Base-by-base conservation (phyloP, 2,113 vertebrate species). In the Vicugna pacos region DNA sequence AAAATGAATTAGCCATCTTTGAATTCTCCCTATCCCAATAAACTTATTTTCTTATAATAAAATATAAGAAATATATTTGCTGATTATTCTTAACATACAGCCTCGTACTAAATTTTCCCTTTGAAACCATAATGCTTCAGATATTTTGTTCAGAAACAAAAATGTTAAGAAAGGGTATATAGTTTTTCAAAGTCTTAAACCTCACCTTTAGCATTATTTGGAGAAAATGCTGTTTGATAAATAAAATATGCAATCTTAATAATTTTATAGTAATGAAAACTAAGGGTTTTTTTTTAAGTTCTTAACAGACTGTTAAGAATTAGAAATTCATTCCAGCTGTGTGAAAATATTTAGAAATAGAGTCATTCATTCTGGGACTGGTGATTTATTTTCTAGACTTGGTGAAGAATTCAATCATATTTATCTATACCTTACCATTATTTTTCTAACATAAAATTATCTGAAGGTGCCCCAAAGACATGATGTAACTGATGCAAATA, bases 361-460 rank as follows among this genome's bases (percentile, higher is more conserved):
- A 94, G 81, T 67, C 19, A 91, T 93, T 73, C 11, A 87, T 56
- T 95, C 8, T 70, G n/a, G 79, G 9, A 90, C 20, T 73, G 15
- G 20, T 84, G 20, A 72, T 8, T 67, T 91, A 50, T 77, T 65
- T 58, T 65, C 56, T 89, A 80, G 26, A 54, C 5, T 35, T 76
- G 13, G 30, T 54, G 22, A 95, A 13, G 38, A 94, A 96, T 42
- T 80, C 16, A 50, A 30, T 24, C 3, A 0, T 38, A 86, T 90
- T 95, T 96, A 32, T 84, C 35, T 87, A 58, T n/a, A 52, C 10
- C 48, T 56, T 91, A 73, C 4, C 32, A 86, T 72, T 72, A 85
- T 69, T 93, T 91, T 95, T 85, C 35, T 32, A 70, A 91, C 20
- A 94, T 75, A 82, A 95, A 89, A 82, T 79, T 79, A 94, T 62